A percentile compares a stretch with the other conserved stretches of the same genome.
Evolutionary conservation across 2,888 invertebrate genomes (phyloP).

Genomic region (Pycnomerus fuliginosus): DNA sequence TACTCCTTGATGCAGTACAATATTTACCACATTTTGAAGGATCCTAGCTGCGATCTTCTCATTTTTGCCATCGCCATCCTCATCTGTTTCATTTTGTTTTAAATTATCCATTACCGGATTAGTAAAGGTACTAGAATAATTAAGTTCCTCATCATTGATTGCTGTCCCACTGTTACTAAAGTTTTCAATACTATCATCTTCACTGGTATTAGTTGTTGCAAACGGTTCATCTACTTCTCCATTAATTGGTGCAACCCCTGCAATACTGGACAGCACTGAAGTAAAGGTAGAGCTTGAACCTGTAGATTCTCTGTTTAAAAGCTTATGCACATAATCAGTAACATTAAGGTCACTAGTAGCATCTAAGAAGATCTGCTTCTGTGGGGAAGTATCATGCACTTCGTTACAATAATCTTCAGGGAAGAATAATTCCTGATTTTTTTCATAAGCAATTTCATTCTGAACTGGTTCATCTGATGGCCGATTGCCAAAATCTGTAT

Average conservation of each 20-base stretch:
- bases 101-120: too few relatives aligned
- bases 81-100: too few relatives aligned
- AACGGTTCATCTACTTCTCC: conserved; percentile 4
- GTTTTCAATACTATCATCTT: conserved; percentile 5
- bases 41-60: too few relatives aligned
- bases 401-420: too few relatives aligned
- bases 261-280: not conserved
- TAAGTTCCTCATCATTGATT: conserved; percentile 63
- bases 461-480: too few relatives aligned
- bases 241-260: conserved; percentile 6
- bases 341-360: conserved; percentile 29
- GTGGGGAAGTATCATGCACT: too few relatives aligned
- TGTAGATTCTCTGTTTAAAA: conserved; percentile 8
- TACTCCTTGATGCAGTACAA: too few relatives aligned
- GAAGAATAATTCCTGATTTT: not conserved
- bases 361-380: too few relatives aligned
- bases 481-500: too few relatives aligned
- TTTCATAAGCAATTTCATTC: not conserved
- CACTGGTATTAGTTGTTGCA: conserved; percentile 7
- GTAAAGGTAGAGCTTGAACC: too few relatives aligned
- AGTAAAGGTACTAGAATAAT: conserved; percentile 59
- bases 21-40: too few relatives aligned
- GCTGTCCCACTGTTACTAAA: conserved; percentile 37
- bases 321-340: conserved; percentile 33
- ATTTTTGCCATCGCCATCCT: too few relatives aligned